These are phyloP conservation scores for Villa cingulata DNA, from an alignment of 2,888 invertebrate species.

Conservation along the genomic window DNA sequence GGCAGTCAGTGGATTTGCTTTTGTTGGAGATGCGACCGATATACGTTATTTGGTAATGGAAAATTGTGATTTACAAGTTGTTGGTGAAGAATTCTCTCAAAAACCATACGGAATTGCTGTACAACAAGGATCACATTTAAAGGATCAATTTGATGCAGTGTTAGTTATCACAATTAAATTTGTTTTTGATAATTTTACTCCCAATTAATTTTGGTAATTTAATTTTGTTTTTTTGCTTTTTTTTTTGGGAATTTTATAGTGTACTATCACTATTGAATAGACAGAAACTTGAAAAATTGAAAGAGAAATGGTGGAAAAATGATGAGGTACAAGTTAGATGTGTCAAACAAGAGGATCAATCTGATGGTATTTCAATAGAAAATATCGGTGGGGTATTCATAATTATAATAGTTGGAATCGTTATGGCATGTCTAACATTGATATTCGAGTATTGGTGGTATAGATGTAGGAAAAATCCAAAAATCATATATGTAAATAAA, in stretches of 20 bases:
- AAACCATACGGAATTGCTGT: slow-evolving; percentile 97
- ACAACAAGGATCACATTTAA: slow-evolving; percentile 86
- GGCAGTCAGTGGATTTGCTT: slow-evolving; percentile 78
- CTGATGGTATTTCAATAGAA: slow-evolving; percentile 93
- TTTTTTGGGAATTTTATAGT: too few species aligned
- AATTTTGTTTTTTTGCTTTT: too few species aligned
- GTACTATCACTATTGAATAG: slow-evolving; percentile 88
- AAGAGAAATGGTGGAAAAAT: slow-evolving; percentile 93
- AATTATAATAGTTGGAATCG: slow-evolving; percentile 91
- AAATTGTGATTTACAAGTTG: slow-evolving; percentile 63
- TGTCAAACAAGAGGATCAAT: slow-evolving; percentile 80
- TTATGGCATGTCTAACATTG: slow-evolving; percentile 77
- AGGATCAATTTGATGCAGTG: slow-evolving; percentile 92
- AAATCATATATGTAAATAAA: slow-evolving; percentile 45
- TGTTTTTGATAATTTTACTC: too few species aligned
- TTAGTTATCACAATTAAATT: slow-evolving; percentile 48
- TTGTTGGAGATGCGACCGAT: slow-evolving; percentile 88
- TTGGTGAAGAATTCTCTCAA: slow-evolving; percentile 92
- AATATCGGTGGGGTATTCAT: slow-evolving; percentile 98
- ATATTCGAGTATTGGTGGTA: slow-evolving; percentile 94
- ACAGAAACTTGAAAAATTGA: slow-evolving; percentile 79
- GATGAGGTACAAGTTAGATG: slow-evolving; percentile 66
- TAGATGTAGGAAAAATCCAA: slow-evolving; percentile 53
- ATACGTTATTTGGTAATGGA: slow-evolving; percentile 45
- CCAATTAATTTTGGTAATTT: too few species aligned